Evolutionary conservation across 1,140 invertebrate species (phyloP).

Genomic region (Frieseomelitta varia): DNA sequence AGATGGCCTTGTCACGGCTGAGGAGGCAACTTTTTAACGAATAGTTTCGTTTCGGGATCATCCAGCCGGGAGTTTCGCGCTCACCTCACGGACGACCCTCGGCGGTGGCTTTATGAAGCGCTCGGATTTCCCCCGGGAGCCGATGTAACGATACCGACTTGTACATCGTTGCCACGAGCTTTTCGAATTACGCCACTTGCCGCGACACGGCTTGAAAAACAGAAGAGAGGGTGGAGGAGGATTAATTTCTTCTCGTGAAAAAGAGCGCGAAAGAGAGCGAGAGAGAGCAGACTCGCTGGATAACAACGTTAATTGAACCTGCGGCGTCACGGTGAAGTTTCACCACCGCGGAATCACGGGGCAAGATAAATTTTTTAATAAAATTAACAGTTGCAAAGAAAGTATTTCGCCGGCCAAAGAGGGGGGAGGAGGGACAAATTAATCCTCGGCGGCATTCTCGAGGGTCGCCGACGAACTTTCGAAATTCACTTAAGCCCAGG

Average conservation of each 20-base stretch:
- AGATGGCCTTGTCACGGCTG: not conserved
- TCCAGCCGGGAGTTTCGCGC: not conserved
- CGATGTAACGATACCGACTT: not conserved
- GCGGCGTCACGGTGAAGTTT: constrained; percentile 41
- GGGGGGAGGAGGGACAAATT: too few relatives aligned
- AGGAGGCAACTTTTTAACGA: constrained; percentile 36
- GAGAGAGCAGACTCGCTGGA: not conserved
- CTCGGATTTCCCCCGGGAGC: constrained; percentile 53
- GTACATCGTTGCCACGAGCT: constrained; percentile 25
- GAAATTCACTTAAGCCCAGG: constrained; percentile 4
- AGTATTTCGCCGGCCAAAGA: not conserved
- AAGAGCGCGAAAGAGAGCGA: too few relatives aligned
- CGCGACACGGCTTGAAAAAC: not conserved
- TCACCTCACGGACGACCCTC: constrained; percentile 17
- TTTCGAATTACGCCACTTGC: constrained; percentile 44
- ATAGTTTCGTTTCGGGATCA: constrained; percentile 30
- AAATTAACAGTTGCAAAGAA: constrained; percentile 15
- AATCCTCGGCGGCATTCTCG: constrained; percentile 1
- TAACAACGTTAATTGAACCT: constrained; percentile 46
- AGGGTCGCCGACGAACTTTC: constrained; percentile 18
- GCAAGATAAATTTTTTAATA: constrained; percentile 27
- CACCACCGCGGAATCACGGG: not conserved
- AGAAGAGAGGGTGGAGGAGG: not conserved
- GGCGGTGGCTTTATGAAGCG: constrained; percentile 21
- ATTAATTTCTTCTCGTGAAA: constrained; percentile 15